phyloP scores from a whole-genome alignment of 2,113 vertebrate genomes.

The Pterocles orientalis region DNA sequence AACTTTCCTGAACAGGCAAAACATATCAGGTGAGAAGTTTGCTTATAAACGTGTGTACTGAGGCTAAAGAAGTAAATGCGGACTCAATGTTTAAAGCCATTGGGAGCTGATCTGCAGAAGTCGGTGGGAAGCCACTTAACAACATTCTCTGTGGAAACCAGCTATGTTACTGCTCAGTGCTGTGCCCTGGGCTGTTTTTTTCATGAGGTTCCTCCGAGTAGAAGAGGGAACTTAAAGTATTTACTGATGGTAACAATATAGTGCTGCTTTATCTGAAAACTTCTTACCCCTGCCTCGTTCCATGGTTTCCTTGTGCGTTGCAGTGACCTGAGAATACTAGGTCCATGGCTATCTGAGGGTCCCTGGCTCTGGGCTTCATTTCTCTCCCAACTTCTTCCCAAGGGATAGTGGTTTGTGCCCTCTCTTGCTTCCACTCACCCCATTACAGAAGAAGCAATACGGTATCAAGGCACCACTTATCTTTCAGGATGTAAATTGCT shows the following conservation, averaged over 20 bases:
- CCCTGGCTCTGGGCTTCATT: background rate
- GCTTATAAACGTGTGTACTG: background rate
- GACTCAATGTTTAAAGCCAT: background rate
- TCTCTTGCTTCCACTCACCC: background rate
- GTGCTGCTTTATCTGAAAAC: background rate
- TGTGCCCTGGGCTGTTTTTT: background rate
- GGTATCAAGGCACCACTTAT: background rate
- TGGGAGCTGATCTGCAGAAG: background rate
- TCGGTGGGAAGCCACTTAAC: background rate
- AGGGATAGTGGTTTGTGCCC: background rate
- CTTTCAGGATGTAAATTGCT: background rate
- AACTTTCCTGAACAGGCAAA: background rate
- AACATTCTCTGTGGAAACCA: background rate
- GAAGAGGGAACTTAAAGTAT: background rate
- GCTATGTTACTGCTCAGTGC: background rate
- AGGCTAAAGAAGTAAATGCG: background rate
- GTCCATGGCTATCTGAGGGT: background rate
- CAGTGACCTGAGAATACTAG: background rate
- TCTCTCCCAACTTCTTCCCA: background rate
- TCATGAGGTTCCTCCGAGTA: background rate
- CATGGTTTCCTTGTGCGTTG: background rate
- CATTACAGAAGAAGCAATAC: fast-evolving
- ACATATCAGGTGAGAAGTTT: background rate
- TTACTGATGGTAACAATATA: background rate
- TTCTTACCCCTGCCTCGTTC: background rate